Evolutionary conservation across 2,113 vertebrate species (phyloP).

Genomic region (Tonatia bakeri): DNA sequence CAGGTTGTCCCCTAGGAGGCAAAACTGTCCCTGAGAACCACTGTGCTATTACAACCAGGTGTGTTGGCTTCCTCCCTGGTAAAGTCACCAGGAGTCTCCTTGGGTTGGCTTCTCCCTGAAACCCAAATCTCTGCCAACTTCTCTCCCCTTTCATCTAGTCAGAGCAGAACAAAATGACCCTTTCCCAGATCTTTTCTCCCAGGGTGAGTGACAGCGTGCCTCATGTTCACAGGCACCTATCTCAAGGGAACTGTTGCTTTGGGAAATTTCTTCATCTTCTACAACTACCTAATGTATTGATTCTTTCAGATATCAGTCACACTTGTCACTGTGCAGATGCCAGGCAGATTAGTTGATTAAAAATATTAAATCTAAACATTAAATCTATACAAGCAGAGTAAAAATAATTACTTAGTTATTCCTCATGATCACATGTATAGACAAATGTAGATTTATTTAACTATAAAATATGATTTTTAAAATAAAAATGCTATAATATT

Average conservation of each 20-base stretch:
- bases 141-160: background rate
- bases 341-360: conserved; percentile 42
- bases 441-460: background rate
- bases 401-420: conserved; percentile 27
- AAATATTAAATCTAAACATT: conserved; percentile 43
- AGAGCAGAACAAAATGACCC: background rate
- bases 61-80: background rate
- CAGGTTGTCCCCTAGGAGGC: background rate
- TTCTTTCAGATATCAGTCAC: conserved; percentile 11
- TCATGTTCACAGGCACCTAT: background rate
- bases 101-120: background rate
- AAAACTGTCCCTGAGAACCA: background rate
- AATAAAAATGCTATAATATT: background rate
- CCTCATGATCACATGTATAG: background rate
- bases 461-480: background rate
- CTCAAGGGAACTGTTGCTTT: conserved; percentile 27
- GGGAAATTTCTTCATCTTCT: conserved; percentile 42
- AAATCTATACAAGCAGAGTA: background rate
- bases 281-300: conserved; percentile 19
- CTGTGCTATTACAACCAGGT: background rate
- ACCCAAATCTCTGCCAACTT: conserved; percentile 4
- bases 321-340: conserved; percentile 24
- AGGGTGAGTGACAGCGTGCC: background rate
- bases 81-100: background rate
- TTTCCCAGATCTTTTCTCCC: background rate